phyloP scores from a whole-genome alignment of 2,888 invertebrate genomes.

The Caenorhabditis sp. region DNA sequence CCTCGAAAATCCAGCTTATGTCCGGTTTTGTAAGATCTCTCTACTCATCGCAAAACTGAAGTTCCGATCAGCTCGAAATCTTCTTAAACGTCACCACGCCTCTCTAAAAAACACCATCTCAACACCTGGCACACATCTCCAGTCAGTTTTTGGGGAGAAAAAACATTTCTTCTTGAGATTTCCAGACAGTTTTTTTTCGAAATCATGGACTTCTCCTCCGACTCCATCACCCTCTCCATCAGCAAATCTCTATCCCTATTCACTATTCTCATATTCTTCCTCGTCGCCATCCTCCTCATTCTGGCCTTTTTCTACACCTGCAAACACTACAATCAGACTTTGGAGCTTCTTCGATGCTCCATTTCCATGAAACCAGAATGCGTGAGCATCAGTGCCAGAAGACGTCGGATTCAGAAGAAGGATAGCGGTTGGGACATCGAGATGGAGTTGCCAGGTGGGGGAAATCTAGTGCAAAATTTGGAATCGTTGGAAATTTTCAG shows the following conservation, averaged over 20 bases:
- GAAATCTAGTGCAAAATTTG: no score
- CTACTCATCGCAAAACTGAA: no score
- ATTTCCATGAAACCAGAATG: background rate
- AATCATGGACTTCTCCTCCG: background rate
- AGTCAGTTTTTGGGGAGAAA: no score
- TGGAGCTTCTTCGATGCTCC: background rate
- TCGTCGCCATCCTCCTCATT: background rate
- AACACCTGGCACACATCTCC: no score
- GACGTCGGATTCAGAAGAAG: background rate
- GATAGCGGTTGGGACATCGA: background rate
- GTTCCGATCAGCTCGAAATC: no score
- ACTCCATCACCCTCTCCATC: background rate
- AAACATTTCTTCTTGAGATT: no score
- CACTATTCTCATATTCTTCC: slow-evolving; percentile 3
- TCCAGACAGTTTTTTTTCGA: no score
- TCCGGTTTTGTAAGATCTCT: no score
- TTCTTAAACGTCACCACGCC: no score
- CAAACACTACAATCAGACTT: background rate
- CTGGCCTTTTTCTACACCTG: background rate
- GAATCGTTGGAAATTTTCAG: no score
- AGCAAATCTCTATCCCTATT: background rate
- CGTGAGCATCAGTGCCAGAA: background rate
- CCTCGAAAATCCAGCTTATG: no score
- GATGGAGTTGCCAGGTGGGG: background rate
- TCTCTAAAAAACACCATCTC: no score